Percentiles rank a stretch among this genome's conserved stretches.
Evolutionary conservation across 2,888 invertebrate genomes (phyloP).

Genomic region (Spisula subtruncata): DNA sequence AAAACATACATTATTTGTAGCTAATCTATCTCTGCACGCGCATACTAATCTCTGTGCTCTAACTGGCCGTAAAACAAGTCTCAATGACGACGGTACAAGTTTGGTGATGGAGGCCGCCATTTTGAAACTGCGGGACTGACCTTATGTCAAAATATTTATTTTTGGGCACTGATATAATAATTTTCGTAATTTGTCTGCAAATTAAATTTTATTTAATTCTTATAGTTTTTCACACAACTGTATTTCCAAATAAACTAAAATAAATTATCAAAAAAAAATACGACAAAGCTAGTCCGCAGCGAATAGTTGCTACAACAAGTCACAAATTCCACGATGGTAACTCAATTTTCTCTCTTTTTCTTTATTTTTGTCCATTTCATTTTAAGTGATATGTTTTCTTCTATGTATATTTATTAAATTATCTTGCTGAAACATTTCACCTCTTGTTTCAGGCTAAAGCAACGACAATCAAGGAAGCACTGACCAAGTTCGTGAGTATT

Average conservation of each 20-base stretch:
- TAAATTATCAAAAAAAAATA: background rate
- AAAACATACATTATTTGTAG: background rate
- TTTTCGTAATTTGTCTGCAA: background rate
- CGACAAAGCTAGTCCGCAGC: slow-evolving; percentile 21
- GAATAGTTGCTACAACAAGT: slow-evolving; percentile 55
- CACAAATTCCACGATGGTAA: slow-evolving; percentile 30
- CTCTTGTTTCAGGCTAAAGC: slow-evolving; percentile 81
- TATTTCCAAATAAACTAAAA: background rate
- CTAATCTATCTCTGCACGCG: background rate
- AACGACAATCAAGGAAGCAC: slow-evolving; percentile 90
- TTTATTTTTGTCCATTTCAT: background rate
- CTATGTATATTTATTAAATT: background rate
- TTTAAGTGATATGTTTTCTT: background rate
- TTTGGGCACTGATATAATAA: background rate
- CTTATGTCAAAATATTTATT: background rate
- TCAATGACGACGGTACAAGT: slow-evolving; percentile 26
- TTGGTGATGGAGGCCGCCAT: slow-evolving; percentile 54
- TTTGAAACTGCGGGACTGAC: slow-evolving; percentile 30
- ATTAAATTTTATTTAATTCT: slow-evolving; percentile 10
- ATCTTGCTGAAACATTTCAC: background rate
- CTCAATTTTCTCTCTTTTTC: background rate
- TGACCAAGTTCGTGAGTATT: slow-evolving; percentile 92
- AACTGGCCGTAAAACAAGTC: background rate
- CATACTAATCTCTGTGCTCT: slow-evolving; percentile 2
- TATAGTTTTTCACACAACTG: background rate